Base-by-base conservation (phyloP, 2,888 invertebrate genomes). In the Heliconius hortense region DNA sequence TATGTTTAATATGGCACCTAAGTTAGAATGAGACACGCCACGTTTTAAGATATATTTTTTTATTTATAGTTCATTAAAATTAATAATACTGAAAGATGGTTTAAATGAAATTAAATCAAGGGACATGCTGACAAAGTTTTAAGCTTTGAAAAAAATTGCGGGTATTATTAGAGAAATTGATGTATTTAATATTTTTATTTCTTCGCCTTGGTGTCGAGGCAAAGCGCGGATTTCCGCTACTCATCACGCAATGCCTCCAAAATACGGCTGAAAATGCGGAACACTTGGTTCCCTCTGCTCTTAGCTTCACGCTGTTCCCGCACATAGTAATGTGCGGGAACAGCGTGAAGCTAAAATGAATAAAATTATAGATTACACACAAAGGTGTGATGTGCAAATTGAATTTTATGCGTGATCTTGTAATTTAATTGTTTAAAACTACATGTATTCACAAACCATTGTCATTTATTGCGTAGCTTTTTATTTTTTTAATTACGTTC, bases 381-480 rank as follows among this genome's bases (percentile, higher is more conserved):
- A 10, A 28, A 48, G 26, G 5, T 28, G 1, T 53, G n/a, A 21
- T 53, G 31, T 21, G 31, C 7, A 53, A 69, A 69, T 69, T 15
- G 1, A 5, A 8, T 31, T 31, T 28, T 15, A 13, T 56, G 56
- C 31, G 35, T 24, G 24, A 66, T 39, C 5, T 15, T 56, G 15
- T 24, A 24, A 53, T 13, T 56, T n/a, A 56, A 69, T 35, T 69
- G 24, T 56, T 56, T 35, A 24, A 21, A 21, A 21, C 15, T 31
- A 26, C 10, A 11, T 21, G 2, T 48, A 11, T 67, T 28, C 35
- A 26, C 66, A 18, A 39, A n/a, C 31, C 15, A 69, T 69, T 69
- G 69, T 69, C 24, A 31, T 69, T 69, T 35, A 31, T 56, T 69
- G 53, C 53, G 21, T 31, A 28, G 28, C 10, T 69, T 69, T 69